Base-by-base conservation (phyloP, 2,888 invertebrate genomes). In the Brenthis ino region DNA sequence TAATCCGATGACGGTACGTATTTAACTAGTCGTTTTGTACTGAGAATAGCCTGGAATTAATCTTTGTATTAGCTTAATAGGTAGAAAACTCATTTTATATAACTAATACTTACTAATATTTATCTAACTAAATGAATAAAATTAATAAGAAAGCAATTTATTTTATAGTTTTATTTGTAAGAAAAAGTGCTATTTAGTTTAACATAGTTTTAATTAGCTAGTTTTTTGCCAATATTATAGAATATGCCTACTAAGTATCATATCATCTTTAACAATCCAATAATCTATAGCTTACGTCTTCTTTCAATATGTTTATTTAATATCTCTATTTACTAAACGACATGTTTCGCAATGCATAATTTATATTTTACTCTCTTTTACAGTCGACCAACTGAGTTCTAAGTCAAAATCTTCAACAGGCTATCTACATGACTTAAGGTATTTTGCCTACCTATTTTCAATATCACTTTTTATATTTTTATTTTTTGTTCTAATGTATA, bases 1-100 rank as follows among this genome's bases (percentile, higher is more conserved):
- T 71, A 68, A 68, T 28, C 70, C 53, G 67, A 53, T 57, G 57
- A 55, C 66, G 76, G 76, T 76, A 75, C 60, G 75, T 74, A 73
- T 64, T 14, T 16, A 48, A 58, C 14, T 24, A 48, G 16, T 51
- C 0, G 8, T n/a, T 51, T 6, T 1, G n/a, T 5, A 47, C 43
- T 58, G n/a, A 57, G 37, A 16, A 1, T 14, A n/a, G 11, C n/a
- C 56, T 24, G 33, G 4, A 28, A 14, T 33, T 8, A n/a, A 13
- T 24, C 6, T 55, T 33, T 28, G 13, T 28, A 13, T 55, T 24
- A 28, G 55, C 24, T 8, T 14, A 13, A 13, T 24, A 5, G 6
- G 28, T 24, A 28, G 3, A 55, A 28, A 11, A 43, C 37, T 43
- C 3, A 43, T 43, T 11, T 43, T 43, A 43, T 43, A 8, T 1